Evolutionary conservation across 1,140 invertebrate species (phyloP).

Genomic region (Laupala kohalensis): DNA sequence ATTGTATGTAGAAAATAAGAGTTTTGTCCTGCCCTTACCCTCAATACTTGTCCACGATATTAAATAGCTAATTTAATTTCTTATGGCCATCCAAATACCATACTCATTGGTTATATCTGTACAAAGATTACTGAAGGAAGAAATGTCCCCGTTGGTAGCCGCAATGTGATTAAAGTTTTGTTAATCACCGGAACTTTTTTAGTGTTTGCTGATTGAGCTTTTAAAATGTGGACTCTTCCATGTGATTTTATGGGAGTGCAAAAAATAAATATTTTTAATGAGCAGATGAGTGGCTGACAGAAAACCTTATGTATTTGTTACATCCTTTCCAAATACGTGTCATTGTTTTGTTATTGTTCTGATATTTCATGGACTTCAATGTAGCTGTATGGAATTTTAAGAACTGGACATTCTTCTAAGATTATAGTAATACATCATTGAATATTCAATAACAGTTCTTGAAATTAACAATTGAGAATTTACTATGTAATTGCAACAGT

Average conservation of each 20-base stretch:
- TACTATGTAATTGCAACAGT: not conserved
- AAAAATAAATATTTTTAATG: not conserved
- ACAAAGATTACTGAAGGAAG: not conserved
- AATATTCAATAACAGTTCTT: not conserved
- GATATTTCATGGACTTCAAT: not conserved
- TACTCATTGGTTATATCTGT: not conserved
- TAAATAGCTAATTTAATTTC: not conserved
- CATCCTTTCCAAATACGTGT: not conserved
- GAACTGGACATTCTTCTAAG: not conserved
- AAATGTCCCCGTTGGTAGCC: not conserved
- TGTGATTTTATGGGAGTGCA: not conserved
- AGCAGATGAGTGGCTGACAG: not conserved
- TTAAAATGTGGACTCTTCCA: not conserved
- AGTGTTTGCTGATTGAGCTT: not conserved
- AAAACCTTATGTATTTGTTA: not conserved
- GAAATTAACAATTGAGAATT: not conserved
- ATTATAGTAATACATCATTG: not conserved
- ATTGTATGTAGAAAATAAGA: slow-evolving; percentile 7
- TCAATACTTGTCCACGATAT: slow-evolving; percentile 5
- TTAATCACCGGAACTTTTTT: not conserved
- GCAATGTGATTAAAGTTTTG: slow-evolving; percentile 3
- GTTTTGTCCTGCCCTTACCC: slow-evolving; percentile 1
- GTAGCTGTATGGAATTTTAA: not conserved
- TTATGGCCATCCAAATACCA: not conserved
- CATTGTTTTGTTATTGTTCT: not conserved